These are phyloP conservation scores for Elanoides forficatus DNA, from an alignment of 2,113 vertebrate genomes.

Conservation along the genomic window DNA sequence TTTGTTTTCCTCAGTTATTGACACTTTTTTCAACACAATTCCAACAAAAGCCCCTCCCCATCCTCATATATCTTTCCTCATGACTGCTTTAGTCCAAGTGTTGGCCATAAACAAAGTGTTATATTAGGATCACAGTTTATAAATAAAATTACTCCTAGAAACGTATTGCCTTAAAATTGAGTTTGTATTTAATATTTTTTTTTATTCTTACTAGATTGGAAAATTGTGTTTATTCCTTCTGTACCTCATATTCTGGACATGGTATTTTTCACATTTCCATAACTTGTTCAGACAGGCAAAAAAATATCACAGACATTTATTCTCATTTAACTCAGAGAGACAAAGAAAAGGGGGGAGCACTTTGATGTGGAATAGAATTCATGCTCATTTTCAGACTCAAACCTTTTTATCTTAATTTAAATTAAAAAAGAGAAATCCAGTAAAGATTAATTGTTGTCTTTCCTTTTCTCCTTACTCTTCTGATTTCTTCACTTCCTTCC, in stretches of 20 bases:
- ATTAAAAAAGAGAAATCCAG: not conserved
- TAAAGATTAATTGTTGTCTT: not conserved
- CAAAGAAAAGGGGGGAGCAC: not conserved
- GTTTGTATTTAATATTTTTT: not conserved
- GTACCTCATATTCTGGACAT: not conserved
- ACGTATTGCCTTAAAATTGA: not conserved
- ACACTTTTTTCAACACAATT: not conserved
- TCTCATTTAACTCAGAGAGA: not conserved
- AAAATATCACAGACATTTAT: not conserved
- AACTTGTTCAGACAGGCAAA: not conserved
- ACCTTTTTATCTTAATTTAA: not conserved
- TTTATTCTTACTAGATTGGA: not conserved
- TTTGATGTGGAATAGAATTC: not conserved
- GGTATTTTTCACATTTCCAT: not conserved
- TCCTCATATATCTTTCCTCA: not conserved
- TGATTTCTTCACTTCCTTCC: not conserved
- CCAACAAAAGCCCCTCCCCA: accelerated
- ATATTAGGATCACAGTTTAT: not conserved
- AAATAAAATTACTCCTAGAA: not conserved
- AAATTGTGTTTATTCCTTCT: not conserved
- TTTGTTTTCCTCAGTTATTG: not conserved
- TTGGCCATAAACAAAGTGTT: not conserved
- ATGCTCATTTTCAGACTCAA: not conserved
- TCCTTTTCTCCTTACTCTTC: not conserved
- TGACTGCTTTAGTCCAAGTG: not conserved